These are phyloP conservation scores for Tipula confusa DNA, from an alignment of 2,888 invertebrate species.

Conservation along the genomic window DNA sequence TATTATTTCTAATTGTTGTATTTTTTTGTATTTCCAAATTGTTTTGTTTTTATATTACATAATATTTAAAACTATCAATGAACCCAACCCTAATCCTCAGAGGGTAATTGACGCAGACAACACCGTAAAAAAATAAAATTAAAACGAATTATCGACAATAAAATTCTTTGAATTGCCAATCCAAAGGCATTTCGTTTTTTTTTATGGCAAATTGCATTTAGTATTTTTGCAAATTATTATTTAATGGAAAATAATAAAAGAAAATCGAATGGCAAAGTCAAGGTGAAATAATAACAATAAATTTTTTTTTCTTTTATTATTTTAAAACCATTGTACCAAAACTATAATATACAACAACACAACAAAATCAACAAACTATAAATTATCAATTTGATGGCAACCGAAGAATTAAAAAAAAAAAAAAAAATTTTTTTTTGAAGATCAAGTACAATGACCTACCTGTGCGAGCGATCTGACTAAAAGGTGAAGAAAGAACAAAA, in stretches of 20 bases:
- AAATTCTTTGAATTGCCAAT: not conserved
- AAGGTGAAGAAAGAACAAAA: not conserved
- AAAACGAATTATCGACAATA: not conserved
- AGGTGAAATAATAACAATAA: slow-evolving; percentile 20
- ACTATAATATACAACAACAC: not conserved
- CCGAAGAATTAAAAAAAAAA: not conserved
- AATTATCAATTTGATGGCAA: not conserved
- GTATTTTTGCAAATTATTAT: not conserved
- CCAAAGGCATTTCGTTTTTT: not conserved
- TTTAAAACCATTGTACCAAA: slow-evolving; percentile 3
- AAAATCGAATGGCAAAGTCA: not conserved
- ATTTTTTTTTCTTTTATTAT: not conserved
- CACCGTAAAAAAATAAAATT: not conserved
- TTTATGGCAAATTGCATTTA: not conserved
- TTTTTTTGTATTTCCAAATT: too few species aligned
- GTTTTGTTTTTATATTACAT: too few species aligned
- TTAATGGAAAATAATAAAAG: slow-evolving; percentile 14
- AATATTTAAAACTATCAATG: not conserved
- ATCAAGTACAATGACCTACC: slow-evolving; percentile 20
- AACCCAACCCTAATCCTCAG: not conserved
- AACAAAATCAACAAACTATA: slow-evolving; percentile 8
- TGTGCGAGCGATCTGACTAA: not conserved
- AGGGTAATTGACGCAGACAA: not conserved
- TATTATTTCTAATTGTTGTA: too few species aligned
- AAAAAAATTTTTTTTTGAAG: not conserved